These are phyloP conservation scores for Pollimyrus isidori DNA, from an alignment of 2,113 vertebrate species.

Conservation along the genomic window DNA sequence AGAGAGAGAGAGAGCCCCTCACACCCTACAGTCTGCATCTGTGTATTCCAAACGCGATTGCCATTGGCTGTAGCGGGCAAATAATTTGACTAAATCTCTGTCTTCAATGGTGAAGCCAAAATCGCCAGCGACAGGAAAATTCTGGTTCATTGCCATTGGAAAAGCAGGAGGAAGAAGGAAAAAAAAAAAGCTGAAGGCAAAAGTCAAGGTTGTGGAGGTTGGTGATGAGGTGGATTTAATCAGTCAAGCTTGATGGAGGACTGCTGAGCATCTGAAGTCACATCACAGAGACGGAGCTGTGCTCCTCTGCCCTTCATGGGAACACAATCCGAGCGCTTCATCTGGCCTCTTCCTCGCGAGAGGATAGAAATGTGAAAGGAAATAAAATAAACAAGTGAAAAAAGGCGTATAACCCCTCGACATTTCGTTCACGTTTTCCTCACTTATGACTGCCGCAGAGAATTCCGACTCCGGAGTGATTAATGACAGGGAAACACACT, in stretches of 20 bases:
- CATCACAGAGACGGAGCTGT: background rate
- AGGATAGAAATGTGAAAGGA: background rate
- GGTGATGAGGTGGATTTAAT: constrained; percentile 15
- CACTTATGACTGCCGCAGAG: background rate
- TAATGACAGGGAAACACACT: constrained; percentile 16
- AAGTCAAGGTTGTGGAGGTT: background rate
- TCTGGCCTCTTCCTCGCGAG: background rate
- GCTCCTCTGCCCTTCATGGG: constrained; percentile 1
- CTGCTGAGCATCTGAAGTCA: background rate
- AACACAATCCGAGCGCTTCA: background rate
- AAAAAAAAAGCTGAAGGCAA: background rate
- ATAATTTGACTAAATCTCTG: background rate
- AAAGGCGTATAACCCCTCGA: background rate
- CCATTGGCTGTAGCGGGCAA: background rate
- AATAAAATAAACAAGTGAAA: background rate
- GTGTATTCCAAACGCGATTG: background rate
- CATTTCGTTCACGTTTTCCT: background rate
- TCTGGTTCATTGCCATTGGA: background rate
- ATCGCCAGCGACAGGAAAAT: background rate
- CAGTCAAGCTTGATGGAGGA: constrained; percentile 3
- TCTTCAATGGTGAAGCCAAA: background rate
- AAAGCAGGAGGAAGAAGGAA: background rate
- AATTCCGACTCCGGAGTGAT: background rate
- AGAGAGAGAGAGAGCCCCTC: constrained; percentile 32
- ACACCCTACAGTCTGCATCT: background rate